A percentile compares a stretch with the other conserved stretches of the same genome.
These are phyloP conservation scores for Exephanes ischioxanthus DNA, from an alignment of 2,888 invertebrate species.

Conservation along the genomic window DNA sequence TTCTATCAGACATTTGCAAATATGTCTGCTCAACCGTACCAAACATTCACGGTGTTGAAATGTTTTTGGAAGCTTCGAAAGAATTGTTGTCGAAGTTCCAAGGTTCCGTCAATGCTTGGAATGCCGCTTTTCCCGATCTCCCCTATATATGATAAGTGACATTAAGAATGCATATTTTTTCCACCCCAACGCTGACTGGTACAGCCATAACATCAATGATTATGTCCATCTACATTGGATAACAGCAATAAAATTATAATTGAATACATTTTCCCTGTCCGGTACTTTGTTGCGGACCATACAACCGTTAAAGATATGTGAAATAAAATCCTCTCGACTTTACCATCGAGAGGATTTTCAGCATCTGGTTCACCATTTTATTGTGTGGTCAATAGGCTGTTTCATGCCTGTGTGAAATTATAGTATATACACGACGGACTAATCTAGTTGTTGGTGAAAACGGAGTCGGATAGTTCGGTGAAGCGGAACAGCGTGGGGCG, in stretches of 20 bases:
- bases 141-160: not conserved
- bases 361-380: conserved; percentile 73
- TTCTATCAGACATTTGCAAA: not conserved
- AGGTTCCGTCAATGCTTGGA: too few species aligned
- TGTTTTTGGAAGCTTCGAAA: too few species aligned
- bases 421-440: conserved; percentile 74
- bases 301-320: conserved; percentile 31
- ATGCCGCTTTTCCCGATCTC: not conserved
- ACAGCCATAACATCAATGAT: not conserved
- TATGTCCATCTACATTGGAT: not conserved
- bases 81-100: too few species aligned
- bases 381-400: conserved; percentile 76
- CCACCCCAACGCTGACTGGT: not conserved
- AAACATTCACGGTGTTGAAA: not conserved
- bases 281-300: conserved; percentile 10
- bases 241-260: conserved; percentile 28
- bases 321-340: conserved; percentile 14
- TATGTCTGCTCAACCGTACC: too few species aligned
- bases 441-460: conserved; percentile 77
- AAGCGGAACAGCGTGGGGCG: conserved; percentile 66
- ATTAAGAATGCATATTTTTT: not conserved
- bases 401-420: conserved; percentile 74
- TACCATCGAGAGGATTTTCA: too few species aligned
- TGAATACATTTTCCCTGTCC: not conserved
- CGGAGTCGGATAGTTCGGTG: conserved; percentile 74